phyloP scores from a whole-genome alignment of 2,888 invertebrate genomes.

The Conchocele bisecta region DNA sequence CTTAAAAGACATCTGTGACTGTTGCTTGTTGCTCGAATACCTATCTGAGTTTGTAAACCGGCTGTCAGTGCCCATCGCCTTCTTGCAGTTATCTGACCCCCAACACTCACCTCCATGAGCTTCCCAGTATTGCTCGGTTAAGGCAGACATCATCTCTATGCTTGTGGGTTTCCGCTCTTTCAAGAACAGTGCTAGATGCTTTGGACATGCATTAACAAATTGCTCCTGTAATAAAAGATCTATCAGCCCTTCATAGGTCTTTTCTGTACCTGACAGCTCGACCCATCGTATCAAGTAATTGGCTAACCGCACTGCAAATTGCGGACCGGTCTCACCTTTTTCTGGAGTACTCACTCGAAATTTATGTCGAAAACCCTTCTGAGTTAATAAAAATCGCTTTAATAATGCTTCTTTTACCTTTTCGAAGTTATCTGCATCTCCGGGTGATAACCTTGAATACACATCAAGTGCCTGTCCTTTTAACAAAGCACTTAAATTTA shows the following conservation, averaged over 20 bases:
- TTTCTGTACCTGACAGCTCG: neutral
- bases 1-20: no score
- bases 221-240: constrained; percentile 17
- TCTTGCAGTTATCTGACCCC: no score
- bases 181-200: neutral
- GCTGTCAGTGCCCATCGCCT: no score
- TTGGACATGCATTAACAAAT: constrained; percentile 5
- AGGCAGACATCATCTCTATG: constrained; percentile 7
- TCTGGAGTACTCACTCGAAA: constrained; percentile 3
- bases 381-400: constrained; percentile 2
- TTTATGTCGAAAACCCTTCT: constrained; percentile 13
- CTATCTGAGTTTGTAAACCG: no score
- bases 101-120: constrained; percentile 28
- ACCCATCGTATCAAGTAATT: constrained; percentile 11
- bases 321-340: neutral
- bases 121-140: constrained; percentile 30
- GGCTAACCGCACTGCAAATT: constrained; percentile 11
- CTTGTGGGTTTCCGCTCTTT: constrained; percentile 10
- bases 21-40: no score
- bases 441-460: neutral
- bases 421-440: neutral
- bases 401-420: constrained; percentile 11
- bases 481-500: constrained; percentile 5
- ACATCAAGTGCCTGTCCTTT: constrained; percentile 13
- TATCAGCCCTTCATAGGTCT: constrained; percentile 5